Evolutionary conservation across 2,113 vertebrate species (phyloP), one percentile per base, ranked within the genome.

Genomic region (Cynopterus brachyotis): DNA sequence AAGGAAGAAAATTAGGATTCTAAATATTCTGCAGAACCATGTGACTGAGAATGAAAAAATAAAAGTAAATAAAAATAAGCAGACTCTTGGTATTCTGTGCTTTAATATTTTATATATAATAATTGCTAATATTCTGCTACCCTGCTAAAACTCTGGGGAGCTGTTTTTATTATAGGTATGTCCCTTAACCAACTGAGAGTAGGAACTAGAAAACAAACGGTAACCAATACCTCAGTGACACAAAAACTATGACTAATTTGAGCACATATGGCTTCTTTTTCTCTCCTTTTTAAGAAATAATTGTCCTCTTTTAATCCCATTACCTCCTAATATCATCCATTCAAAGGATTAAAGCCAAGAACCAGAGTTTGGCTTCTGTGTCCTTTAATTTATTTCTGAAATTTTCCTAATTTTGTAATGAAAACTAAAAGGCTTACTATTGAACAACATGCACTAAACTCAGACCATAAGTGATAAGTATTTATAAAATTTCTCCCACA

Each of bases 261-360:
- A 96, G 22, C 15, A 81, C 4, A 26, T 59, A n/a, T 50, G 9
- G 24, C 67, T 92, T 91, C 32, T 35, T 88, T 70, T 72, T 50
- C 59, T 94, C 50, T 92, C 35, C n/a, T 66, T 94, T 93, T 45
- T 94, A 93, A 89, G 62, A 95, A 97, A 82, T 53, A 76, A 84
- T 22, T 32, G 1, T 15, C 24, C 2, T 57, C 40, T 73, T 70
- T 78, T 70, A 69, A 67, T 91, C 45, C 42, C 13, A 37, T 87
- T 67, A 6, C 10, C 1, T 45, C 3, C 6, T 42, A 0, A 0
- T 85, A 62, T 17, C 62, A 93, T 76, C 81, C 42, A 89, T 15
- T 24, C 9, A 28, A 81, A 8, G 0, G 12, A 64, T 32, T 24
- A 89, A 37, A 97, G 78, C 4, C 5, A 96, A 22, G 9, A 89